Conservation (phyloP, 2,888 invertebrate genomes). For the Polydrusus tereticollis region DNA sequence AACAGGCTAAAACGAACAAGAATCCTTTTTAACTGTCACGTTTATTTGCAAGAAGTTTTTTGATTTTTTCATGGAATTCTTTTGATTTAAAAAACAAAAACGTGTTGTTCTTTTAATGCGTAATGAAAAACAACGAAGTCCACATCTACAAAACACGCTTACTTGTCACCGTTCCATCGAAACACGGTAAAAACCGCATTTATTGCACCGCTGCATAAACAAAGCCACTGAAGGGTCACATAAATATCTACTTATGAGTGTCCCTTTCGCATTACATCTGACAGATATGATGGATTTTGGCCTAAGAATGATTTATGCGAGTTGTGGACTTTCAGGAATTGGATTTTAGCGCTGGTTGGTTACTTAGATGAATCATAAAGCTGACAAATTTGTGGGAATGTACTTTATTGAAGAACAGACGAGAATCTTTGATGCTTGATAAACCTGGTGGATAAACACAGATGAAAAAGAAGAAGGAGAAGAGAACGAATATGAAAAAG, state of each 20-base stretch:
- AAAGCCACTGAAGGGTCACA: conserved; percentile 57
- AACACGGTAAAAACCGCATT: conserved; percentile 62
- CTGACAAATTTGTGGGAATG: neutral
- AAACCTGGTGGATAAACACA: too few relatives aligned
- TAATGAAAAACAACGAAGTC: neutral
- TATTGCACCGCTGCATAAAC: conserved; percentile 64
- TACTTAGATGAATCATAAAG: conserved; percentile 36
- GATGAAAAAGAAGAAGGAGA: too few relatives aligned
- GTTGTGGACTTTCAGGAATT: conserved; percentile 41
- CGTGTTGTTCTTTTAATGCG: too few relatives aligned
- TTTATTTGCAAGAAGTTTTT: too few relatives aligned
- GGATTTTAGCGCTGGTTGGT: conserved; percentile 33
- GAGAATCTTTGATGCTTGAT: too few relatives aligned
- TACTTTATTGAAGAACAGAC: neutral
- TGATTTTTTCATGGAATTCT: neutral
- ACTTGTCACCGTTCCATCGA: neutral
- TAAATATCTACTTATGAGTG: conserved; percentile 62
- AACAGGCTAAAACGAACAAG: too few relatives aligned
- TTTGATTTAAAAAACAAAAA: neutral
- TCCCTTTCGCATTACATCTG: conserved; percentile 60
- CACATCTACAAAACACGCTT: conserved; percentile 8
- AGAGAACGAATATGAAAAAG: too few relatives aligned
- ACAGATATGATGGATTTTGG: conserved; percentile 61
- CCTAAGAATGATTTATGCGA: conserved; percentile 60
- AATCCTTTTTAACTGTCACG: too few relatives aligned